Base-by-base conservation (phyloP, 2,797 vertebrate genomes). In the Podarcis lilfordi region DNA sequence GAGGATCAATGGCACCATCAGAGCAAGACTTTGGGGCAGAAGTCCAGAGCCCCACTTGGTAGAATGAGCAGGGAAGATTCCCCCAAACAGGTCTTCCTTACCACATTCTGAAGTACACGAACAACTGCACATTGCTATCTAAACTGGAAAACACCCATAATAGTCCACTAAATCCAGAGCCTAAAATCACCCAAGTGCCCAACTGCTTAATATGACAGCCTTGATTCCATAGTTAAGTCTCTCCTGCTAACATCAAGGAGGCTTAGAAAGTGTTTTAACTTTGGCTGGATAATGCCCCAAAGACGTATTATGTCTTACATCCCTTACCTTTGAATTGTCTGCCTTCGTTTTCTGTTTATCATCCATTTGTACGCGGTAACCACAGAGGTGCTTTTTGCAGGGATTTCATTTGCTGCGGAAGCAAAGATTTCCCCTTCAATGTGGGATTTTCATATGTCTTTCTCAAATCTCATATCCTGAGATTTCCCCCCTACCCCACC, bases 341-440 rank as follows among this genome's bases (percentile, higher is more conserved):
- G 4, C 32, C 71, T 89, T 86, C 85, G 89, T 85, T 85, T 55
- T 89, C 86, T 89, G 93, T 93, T 93, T 92, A 91, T 84, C 91
- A 69, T 85, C 66, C 88, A 64, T 91, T 94, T 92, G 89, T 86
- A 80, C 37, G 50, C 78, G 83, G 83, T 84, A 90, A 1, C 21
- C 78, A 4, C 5, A 84, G 59, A 50, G 80, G 68, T 68, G 82
- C 78, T 90, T 92, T 82, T 50, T 72, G 23, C 40, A 83, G 84
- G 77, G 82, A 19, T 89, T 91, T 89, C 64, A 8, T 45, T 13
- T 17, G 81, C 0, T 5, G 2, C 0, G 45, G 87, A 85, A 40
- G 25, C 21, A 77, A 91, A 92, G 86, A 66, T 89, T 91, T 91
- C 85, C 68, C 83, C 89, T 89, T 88, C 84, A 85, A 35, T 37